These are phyloP conservation scores for Barnardius zonarius DNA, from an alignment of 2,113 vertebrate genomes.

Conservation along the genomic window DNA sequence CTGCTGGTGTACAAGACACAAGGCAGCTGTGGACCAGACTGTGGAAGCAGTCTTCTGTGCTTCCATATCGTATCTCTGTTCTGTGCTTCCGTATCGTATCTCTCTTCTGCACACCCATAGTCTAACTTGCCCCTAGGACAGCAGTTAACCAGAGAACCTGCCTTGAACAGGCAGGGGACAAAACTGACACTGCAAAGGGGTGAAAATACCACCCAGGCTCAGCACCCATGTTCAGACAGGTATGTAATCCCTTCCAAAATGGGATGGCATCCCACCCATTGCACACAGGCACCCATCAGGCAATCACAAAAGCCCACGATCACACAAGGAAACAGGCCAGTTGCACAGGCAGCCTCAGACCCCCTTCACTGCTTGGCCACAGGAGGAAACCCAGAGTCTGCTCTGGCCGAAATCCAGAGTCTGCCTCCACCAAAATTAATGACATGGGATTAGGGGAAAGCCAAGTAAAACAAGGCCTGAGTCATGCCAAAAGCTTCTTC, in stretches of 20 bases:
- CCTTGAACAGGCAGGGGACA: background rate
- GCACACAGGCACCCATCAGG: background rate
- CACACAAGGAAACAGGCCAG: background rate
- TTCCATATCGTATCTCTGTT: background rate
- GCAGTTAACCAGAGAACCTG: background rate
- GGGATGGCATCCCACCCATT: background rate
- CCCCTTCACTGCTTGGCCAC: background rate
- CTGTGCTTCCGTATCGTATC: background rate
- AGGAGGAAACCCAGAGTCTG: background rate
- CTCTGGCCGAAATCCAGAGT: background rate
- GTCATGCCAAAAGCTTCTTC: background rate
- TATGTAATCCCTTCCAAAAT: background rate
- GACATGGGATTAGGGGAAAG: background rate
- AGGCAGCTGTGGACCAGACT: background rate
- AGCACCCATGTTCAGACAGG: background rate
- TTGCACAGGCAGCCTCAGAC: background rate
- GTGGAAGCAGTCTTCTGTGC: background rate
- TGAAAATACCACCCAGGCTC: background rate
- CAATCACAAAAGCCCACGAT: fast-evolving
- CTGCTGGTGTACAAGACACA: background rate
- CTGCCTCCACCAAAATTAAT: background rate
- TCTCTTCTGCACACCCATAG: background rate
- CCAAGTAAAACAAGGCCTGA: constrained; percentile 36
- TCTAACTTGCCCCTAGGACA: background rate
- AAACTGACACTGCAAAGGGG: background rate